Evolutionary conservation across 92 coral and sea anemone genomes (phyloP), one percentile per base, ranked within the genome.

Genomic region (Scolanthus callimorphus): DNA sequence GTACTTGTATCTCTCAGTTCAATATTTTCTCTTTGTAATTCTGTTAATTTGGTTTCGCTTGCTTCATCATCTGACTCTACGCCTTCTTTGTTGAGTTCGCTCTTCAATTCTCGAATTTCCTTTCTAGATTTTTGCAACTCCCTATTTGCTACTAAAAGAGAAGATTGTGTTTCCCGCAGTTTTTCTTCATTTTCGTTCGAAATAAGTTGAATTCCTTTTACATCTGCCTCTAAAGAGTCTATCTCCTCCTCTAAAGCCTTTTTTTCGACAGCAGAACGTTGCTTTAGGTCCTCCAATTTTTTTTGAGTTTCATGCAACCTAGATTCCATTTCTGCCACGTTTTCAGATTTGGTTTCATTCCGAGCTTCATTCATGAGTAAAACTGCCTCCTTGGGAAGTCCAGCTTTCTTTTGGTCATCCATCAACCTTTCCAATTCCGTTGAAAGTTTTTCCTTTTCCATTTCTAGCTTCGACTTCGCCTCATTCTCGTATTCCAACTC

Each of bases 401-500:
- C 94, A 39, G 71, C 67, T 20, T 81, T 83, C 69, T 81, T 80
- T 11, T 74, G 68, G 10, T 81, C 72, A 38, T 69, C 89, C 8
- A 51, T 17, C 0, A 80, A 51, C 31, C 48, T 55, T 21, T 83
- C 89, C 21, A 80, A 20, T 24, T 88, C 96, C 22, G 57, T 64
- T 26, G 55, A 59, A 28, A 88, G 28, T 55, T 74, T 60, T 41
- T 55, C 76, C 25, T 81, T 88, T 24, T 94, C 96, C 22, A 55
- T 83, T 48, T 88, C 96, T 17, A 94, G 61, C 59, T 77, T 77
- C 3, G 61, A 29, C 49, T 85, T 63, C 54, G 80, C 79, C 43
- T 70, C 90, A 15, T 70, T 67, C 62, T 94, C 99, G 59, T 78
- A 84, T 25, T 81, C 90, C 27, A 88, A 70, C 29, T 81, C 90